Percentiles rank a stretch among this genome's conserved stretches.
Conservation (phyloP, 92 coral and sea anemone genomes). For the Muricea muricata region DNA sequence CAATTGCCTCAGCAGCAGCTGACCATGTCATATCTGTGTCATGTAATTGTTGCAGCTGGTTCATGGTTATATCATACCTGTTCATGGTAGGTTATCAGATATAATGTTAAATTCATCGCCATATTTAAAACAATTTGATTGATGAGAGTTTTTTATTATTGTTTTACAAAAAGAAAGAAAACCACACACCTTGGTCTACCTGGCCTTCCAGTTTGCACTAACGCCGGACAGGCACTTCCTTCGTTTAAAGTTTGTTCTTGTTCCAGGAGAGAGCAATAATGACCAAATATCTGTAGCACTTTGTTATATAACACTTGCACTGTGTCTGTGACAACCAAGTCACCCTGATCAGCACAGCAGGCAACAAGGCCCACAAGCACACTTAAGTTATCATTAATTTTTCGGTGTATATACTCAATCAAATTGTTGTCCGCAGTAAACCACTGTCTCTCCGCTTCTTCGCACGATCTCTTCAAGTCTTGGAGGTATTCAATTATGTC, state of each 20-base stretch:
- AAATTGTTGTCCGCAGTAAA: neutral
- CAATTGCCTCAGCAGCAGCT: neutral
- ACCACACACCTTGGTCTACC: no score
- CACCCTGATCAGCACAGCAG: neutral
- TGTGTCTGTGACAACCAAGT: no score
- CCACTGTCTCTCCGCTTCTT: conserved; percentile 13
- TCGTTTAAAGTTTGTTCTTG: neutral
- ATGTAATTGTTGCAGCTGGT: neutral
- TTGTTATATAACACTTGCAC: no score
- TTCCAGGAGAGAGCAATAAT: neutral
- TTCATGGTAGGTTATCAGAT: no score
- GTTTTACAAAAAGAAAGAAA: no score
- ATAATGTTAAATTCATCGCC: no score
- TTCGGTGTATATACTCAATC: conserved; percentile 4
- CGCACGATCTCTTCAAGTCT: neutral
- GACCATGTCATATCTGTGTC: conserved; percentile 19
- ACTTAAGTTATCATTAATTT: conserved; percentile 5
- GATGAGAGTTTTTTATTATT: no score
- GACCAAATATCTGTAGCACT: neutral
- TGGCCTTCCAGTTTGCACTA: no score
- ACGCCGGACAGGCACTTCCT: no score
- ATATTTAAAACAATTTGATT: no score
- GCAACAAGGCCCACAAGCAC: neutral
- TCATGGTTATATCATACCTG: conserved; percentile 1
- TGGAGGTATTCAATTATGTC: conserved; percentile 19